These are phyloP conservation scores for Diglossa cyanea DNA, from an alignment of 2,797 vertebrate species.

Conservation along the genomic window DNA sequence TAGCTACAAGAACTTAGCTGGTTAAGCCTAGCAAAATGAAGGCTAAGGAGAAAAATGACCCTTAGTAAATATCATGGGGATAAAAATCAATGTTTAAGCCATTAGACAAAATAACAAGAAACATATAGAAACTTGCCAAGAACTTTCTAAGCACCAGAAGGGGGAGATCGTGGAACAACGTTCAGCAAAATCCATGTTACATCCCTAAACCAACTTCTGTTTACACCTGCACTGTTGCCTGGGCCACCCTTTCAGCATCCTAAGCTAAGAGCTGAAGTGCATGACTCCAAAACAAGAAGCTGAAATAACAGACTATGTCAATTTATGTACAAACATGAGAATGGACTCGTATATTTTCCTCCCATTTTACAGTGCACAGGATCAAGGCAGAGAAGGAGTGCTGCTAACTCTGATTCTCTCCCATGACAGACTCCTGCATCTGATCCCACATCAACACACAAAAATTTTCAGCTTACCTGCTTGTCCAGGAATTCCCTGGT, in stretches of 20 bases:
- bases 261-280: not conserved
- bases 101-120: not conserved
- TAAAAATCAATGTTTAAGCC: not conserved
- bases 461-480: constrained; percentile 76
- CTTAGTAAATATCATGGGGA: not conserved
- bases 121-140: not conserved
- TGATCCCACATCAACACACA: not conserved
- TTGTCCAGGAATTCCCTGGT: constrained; percentile 95
- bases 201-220: not conserved
- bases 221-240: not conserved
- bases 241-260: not conserved
- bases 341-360: not conserved
- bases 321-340: not conserved
- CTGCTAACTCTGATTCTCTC: not conserved
- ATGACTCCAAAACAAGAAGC: not conserved
- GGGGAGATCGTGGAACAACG: constrained; percentile 47
- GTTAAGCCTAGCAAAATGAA: constrained; percentile 7
- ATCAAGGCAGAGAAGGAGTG: not conserved
- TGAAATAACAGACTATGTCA: not conserved
- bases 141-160: constrained; percentile 54
- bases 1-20: not conserved
- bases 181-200: not conserved
- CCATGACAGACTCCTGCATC: not conserved
- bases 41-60: not conserved
- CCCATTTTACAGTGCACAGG: not conserved